These are phyloP conservation scores for Nomada lathburiana DNA, from an alignment of 2,888 invertebrate genomes.

Conservation along the genomic window DNA sequence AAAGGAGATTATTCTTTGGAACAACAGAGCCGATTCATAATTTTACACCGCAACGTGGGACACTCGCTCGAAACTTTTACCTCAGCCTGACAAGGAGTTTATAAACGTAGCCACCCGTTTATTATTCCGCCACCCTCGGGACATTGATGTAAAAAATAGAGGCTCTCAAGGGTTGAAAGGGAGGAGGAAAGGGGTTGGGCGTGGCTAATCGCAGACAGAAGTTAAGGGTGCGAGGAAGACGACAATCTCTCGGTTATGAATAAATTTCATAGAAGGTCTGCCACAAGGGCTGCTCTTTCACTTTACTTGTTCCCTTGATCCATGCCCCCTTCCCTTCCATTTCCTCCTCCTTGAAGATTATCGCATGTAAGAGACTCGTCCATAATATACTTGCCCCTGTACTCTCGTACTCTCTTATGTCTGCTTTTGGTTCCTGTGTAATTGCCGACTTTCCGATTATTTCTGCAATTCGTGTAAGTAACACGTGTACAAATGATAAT, in stretches of 20 bases:
- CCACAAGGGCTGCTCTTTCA: slow-evolving; percentile 51
- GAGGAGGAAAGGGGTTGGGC: slow-evolving; percentile 32
- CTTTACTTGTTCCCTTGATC: slow-evolving; percentile 40
- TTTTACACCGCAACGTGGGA: slow-evolving; percentile 37
- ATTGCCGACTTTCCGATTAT: not conserved
- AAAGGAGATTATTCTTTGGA: slow-evolving; percentile 44
- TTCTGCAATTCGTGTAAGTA: not conserved
- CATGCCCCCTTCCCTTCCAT: not conserved
- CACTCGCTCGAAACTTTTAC: slow-evolving; percentile 38
- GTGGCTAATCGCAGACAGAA: slow-evolving; percentile 61
- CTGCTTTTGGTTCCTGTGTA: not conserved
- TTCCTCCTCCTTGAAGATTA: slow-evolving; percentile 42
- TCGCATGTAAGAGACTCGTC: slow-evolving; percentile 36
- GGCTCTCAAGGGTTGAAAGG: not conserved
- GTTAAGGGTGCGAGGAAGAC: slow-evolving; percentile 43
- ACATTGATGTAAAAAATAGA: slow-evolving; percentile 58
- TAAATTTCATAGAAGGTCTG: slow-evolving; percentile 64
- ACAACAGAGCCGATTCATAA: slow-evolving; percentile 55
- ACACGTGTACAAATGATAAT: no score
- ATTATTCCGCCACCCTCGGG: slow-evolving; percentile 66
- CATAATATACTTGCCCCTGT: slow-evolving; percentile 18
- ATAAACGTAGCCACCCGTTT: slow-evolving; percentile 63
- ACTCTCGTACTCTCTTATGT: slow-evolving; percentile 3
- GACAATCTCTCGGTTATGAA: slow-evolving; percentile 62
- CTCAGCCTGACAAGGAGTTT: slow-evolving; percentile 40